Conservation (phyloP, 2,113 vertebrate genomes). For the Ceratotherium simum region DNA sequence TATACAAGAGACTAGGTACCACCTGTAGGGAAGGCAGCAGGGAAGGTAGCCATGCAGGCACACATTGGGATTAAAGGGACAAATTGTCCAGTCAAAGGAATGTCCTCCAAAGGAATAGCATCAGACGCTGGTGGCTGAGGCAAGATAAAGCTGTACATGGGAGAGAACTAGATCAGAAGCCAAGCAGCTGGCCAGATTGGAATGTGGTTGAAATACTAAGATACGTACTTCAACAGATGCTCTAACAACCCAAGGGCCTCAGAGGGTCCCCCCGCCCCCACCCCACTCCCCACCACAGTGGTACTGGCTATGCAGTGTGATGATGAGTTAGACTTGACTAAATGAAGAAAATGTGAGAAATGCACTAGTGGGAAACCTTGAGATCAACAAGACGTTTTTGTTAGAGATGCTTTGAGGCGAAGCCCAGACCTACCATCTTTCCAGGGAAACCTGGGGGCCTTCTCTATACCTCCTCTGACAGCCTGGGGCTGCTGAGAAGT, state of each 20-base stretch:
- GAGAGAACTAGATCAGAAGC: background rate
- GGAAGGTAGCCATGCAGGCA: background rate
- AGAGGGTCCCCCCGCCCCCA: too few relatives aligned
- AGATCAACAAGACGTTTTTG: background rate
- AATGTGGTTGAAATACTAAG: background rate
- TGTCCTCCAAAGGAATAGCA: too few relatives aligned
- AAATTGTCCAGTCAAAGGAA: background rate
- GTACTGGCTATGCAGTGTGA: background rate
- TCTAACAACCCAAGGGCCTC: background rate
- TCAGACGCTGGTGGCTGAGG: background rate
- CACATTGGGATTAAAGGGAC: background rate
- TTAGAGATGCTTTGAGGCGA: background rate
- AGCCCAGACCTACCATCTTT: too few relatives aligned
- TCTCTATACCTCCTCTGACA: background rate
- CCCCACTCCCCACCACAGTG: accelerated
- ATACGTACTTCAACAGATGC: background rate
- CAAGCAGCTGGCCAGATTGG: background rate
- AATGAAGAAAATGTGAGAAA: background rate
- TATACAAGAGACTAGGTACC: background rate
- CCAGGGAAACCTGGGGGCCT: background rate
- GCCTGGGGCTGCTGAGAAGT: background rate
- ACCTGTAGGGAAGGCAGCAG: background rate
- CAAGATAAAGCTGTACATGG: background rate
- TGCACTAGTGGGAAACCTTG: too few relatives aligned
- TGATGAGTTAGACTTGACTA: background rate